Base-by-base conservation (phyloP, 2,113 vertebrate genomes). In the Hippocampus zosterae region DNA sequence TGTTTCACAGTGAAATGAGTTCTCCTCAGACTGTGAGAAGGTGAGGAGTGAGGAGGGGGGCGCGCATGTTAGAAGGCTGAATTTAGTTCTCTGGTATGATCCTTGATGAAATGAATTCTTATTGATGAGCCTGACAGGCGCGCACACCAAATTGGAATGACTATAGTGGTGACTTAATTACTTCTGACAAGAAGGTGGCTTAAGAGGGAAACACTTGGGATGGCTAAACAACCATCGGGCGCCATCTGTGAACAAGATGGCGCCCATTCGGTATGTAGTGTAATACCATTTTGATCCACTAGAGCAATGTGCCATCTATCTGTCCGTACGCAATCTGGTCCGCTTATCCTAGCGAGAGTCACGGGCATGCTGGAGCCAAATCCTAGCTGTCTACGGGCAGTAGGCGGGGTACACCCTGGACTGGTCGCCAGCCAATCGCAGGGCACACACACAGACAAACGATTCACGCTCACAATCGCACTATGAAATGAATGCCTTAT, bases 71-170 rank as follows among this genome's bases (percentile, higher is more conserved):
- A 72, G 29, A 52, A 77, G 44, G 42, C 78, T 70, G 79, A 71
- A 88, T 85, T 81, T 80, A 72, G 71, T 83, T 81, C 79, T 65
- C 44, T 79, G 76, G 71, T 78, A 80, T 86, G 85, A 87, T 87
- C 87, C 85, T 85, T 84, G 85, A 89, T 89, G 77, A 89, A 91
- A 88, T 89, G 73, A 59, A 85, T 88, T 88, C 82, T 88, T 91
- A 90, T 88, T 89, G 89, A 91, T 87, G 86, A 85, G 81, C 41
- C 79, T 82, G 88, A 87, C 85, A 81, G 77, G 56, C 74, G 55
- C 25, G 3, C 81, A 79, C 76, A 65, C 42, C 3, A 27, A 65
- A 65, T 23, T 16, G 21, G 69, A 76, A 87, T 82, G 80, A 85
- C 84, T 74, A 64, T 55, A 69, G 87, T 85, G 81, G 84, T 76